Conservation (phyloP, 2,113 vertebrate genomes). For the Myiopsitta monachus region DNA sequence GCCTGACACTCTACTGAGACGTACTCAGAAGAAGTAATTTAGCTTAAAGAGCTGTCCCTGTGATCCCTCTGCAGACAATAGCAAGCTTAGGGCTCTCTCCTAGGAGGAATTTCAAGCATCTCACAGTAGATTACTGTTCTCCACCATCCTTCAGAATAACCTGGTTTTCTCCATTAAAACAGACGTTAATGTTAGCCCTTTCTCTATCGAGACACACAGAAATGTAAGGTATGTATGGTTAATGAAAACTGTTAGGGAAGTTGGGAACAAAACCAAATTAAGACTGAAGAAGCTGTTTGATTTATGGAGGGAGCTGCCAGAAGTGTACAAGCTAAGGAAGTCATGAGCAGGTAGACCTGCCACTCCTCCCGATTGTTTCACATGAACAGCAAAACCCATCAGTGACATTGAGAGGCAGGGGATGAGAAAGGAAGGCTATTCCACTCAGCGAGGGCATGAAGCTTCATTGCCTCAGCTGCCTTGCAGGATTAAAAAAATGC, state of each 20-base stretch:
- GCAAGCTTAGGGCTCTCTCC: accelerated
- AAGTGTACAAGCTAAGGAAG: neutral
- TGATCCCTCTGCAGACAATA: neutral
- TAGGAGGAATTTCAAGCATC: neutral
- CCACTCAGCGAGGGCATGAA: neutral
- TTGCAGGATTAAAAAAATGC: neutral
- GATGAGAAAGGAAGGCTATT: neutral
- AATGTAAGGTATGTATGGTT: neutral
- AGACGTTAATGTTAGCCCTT: neutral
- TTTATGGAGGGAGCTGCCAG: neutral
- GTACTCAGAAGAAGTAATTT: neutral
- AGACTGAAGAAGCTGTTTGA: neutral
- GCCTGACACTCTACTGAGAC: neutral
- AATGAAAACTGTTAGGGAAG: neutral
- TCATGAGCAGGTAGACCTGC: neutral
- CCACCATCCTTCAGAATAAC: neutral
- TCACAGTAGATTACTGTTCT: accelerated
- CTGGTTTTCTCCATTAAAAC: neutral
- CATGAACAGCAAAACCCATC: neutral
- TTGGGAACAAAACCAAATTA: neutral
- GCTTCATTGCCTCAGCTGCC: neutral
- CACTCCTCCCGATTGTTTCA: neutral
- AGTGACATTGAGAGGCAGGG: neutral
- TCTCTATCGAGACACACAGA: neutral
- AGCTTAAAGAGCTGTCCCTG: neutral